Base-by-base conservation (phyloP, 2,888 invertebrate species). In the Cepaea hortensis region DNA sequence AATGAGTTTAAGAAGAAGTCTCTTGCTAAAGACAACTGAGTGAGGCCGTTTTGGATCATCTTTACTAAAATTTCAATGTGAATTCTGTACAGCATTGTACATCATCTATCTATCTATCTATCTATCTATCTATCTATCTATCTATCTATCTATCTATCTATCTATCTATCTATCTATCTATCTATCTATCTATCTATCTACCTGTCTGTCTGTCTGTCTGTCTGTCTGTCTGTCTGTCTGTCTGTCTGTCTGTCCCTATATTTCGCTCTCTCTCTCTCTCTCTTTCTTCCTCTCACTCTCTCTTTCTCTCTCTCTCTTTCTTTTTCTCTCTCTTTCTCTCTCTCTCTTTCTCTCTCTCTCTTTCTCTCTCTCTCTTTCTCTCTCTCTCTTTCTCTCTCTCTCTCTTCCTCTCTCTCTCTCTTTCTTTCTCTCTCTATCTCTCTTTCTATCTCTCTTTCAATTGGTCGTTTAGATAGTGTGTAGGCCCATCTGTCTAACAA, bases 61-160 rank as follows among this genome's bases (percentile, higher is more conserved):
- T n/a, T 68, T 18, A 68, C 5, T 15, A 9, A 68, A 18, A n/a
- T 15, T 18, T 9, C 18, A 20, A n/a, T 5, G 18, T 18, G 68
- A 1, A 5, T 68, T 15, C 68, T 68, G 18, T 18, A 18, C 68
- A 6, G n/a, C 68, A 20, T 68, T 68, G 6, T 68, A 68, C 4
- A 68, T 3, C 13, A 68, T 68, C 68, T 68, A 68, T 68, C 68
- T 68, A 68, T 68, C 68, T 68, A 68, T 68, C 68, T 68, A 68
- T 68, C 68, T 68, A 68, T 68, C 68, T 68, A 68, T 68, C 68
- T 68, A 68, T 68, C 68, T 68, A 68, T 68, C 68, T 68, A 68
- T 68, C 68, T 68, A 68, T 68, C 68, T 68, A 68, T 68, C 68
- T 61, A 23, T 11, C 9, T 77, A 77, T 77, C 61, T 23, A n/a